Base-by-base conservation (phyloP, 2,797 vertebrate species). In the Tadarida brasiliensis region DNA sequence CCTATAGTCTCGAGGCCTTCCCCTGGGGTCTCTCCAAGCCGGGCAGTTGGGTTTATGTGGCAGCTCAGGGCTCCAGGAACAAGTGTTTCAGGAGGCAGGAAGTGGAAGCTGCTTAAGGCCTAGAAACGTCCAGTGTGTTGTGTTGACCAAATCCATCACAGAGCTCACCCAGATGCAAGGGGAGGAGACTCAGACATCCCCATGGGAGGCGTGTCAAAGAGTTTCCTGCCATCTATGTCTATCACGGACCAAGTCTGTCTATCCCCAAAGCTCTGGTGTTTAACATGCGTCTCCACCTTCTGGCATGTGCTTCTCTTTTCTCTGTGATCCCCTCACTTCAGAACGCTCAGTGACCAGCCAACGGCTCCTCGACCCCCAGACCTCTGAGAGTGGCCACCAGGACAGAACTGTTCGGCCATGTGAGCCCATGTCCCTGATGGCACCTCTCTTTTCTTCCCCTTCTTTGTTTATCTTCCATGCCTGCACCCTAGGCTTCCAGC, bases 231-330 rank as follows among this genome's bases (percentile, higher is more conserved):
- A 16, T 65, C 71, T 57, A 11, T 63, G 70, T 68, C 61, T 33
- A 22, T n/a, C 70, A 11, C 49, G 65, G 28, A 61, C 4, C 2
- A 9, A 44, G 30, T 57, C 30, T 39, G 22, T 57, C 56, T 63
- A 8, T 44, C 30, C 26, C 22, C 57, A 56, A 56, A 80, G 26
- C 11, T 2, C 33, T 49, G 33, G 28, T 19, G 14, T 76, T 59
- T 47, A 5, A 5, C 0, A 0, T 11, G 26, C 12, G 44, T 47
- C 19, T 30, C 20, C 3, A 2, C 35, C 49, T 59, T 87, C 54
- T 44, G 35, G 16, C 54, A 1, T 0, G 0, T 51, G 63, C 20
- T 80, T 80, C 44, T 61, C 74, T 59, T 30, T 81, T 63, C 47
- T 39, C 78, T 74, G n/a, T 1, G 54, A 54, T 63, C 15, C n/a